Evolutionary conservation across 92 coral and sea anemone species (phyloP).

Genomic region (Scolanthus callimorphus): DNA sequence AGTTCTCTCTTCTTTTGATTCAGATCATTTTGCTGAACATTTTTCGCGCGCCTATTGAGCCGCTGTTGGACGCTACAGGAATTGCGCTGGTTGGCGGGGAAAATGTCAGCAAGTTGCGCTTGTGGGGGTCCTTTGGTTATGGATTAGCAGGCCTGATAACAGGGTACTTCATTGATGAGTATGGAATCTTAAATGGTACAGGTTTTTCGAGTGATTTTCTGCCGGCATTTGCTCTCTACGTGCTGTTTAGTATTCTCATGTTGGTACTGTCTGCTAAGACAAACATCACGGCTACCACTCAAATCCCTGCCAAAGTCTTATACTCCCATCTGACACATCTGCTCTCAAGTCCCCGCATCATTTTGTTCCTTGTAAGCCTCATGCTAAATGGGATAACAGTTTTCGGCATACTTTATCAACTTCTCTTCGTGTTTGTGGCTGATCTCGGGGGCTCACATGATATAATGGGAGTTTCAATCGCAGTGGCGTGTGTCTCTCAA

Average conservation of each 20-base stretch:
- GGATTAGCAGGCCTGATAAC: slow-evolving; percentile 8
- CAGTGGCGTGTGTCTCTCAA: slow-evolving; percentile 9
- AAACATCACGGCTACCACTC: too few relatives aligned
- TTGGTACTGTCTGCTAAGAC: too few relatives aligned
- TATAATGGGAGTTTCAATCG: slow-evolving; percentile 17
- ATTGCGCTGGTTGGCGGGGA: not conserved
- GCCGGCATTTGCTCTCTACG: slow-evolving; percentile 8
- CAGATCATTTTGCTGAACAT: not conserved
- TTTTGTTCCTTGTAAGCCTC: slow-evolving; percentile 4
- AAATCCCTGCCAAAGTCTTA: not conserved
- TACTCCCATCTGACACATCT: slow-evolving; percentile 4
- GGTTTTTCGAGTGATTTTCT: slow-evolving; percentile 9
- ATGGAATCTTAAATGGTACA: not conserved
- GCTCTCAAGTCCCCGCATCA: not conserved
- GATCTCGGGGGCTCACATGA: slow-evolving; percentile 19
- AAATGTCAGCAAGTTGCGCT: slow-evolving; percentile 7
- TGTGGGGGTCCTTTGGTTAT: slow-evolving; percentile 14
- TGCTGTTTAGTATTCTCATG: not conserved
- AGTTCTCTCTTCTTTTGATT: slow-evolving; percentile 6
- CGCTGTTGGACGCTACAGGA: slow-evolving; percentile 14
- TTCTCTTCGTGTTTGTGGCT: slow-evolving; percentile 18
- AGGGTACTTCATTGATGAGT: not conserved
- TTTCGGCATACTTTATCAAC: slow-evolving; percentile 12
- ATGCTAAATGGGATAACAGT: slow-evolving; percentile 11
- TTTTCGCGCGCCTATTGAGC: slow-evolving; percentile 6